Base-by-base conservation (phyloP, 2,888 invertebrate species). In the Calliphora vomitoria region DNA sequence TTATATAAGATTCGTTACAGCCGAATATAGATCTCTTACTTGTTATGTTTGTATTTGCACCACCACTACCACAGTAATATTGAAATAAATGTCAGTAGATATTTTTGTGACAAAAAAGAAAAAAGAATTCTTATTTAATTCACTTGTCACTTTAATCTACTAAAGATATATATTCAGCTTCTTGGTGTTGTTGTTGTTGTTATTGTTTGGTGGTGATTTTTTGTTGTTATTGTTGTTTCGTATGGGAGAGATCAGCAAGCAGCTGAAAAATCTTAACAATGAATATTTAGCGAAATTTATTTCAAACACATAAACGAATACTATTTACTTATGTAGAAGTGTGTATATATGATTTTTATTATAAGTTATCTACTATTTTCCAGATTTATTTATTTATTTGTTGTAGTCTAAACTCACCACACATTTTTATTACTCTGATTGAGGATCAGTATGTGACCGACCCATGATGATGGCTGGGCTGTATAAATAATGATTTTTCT, bases 81-180 rank as follows among this genome's bases (percentile, higher is more conserved):
- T 15, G 50, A 50, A 50, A 50, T n/a, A 50, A 50, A 50, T 47
- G 50, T 69, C 69, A 41, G 41, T 25, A 38, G 60, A 44, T 44
- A 44, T 44, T 44, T 44, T 53, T 18, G 18, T 44, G 47, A n/a
- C 18, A 50, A 58, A 20, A 44, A 25, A 47, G 5, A 82, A 58
- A 47, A 75, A 55, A 20, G 20, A 58, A 58, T 13, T 25, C 62
- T 78, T 74, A 84, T 82, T 87, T 87, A 84, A 84, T 87, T 87
- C 84, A 85, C 74, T 87, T 87, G 87, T 87, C 85, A 87, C 82
- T 85, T 87, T 75, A 87, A 87, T 87, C 69, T 75, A 69, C 85
- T 79, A 87, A 87, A 87, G 87, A 87, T 87, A 47, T 62, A 60
- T 69, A 69, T 68, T 47, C 44, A 47, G 4, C 35, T 35, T 35